Evolutionary conservation across 2,113 vertebrate species (phyloP), one percentile per base, ranked within the genome.

Genomic region (Empidonax alnorum): DNA sequence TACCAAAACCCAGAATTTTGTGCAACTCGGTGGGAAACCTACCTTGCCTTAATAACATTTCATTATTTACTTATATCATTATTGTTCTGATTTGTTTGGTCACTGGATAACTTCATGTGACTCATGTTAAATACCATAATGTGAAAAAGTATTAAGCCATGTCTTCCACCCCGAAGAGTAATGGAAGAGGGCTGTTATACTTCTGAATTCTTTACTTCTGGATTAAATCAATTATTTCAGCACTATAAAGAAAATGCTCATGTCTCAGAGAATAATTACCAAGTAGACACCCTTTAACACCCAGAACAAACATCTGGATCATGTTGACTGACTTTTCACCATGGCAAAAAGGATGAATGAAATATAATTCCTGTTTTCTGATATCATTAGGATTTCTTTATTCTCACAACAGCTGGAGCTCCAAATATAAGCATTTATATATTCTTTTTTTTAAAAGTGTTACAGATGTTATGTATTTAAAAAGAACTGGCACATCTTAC

Each of bases 181-280:
- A 93, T 91, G 73, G 56, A 93, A 92, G 83, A 94, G 92, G 88
- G 78, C 62, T 98, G 92, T 86, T 82, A 41, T 79, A 59, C 76
- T 94, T 76, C 68, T 90, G 63, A 93, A 52, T 61, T 95, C 90
- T 96, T 93, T 94, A 93, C 39, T 76, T 97, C 93, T 90, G 89
- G 67, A 90, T 98, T 92, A 98, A 98, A 98, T 98, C 95, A 96
- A 98, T 98, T 98, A 97, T 98, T 97, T 97, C 97, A 97, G 97
- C 96, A 55, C 90, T 94, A 79, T 97, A 97, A 98, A 97, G 89
- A 76, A 80, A 96, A 86, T 61, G n/a, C 62, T 97, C 89, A 31
- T 77, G 95, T 98, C 96, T 97, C 93, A 46, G 95, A 97, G 86
- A 95, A 53, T 84, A 94, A 96, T 98, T 97, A 96, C 85, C 87